phyloP scores from a whole-genome alignment of 2,797 vertebrate species.

The Rhodeus uyekii region DNA sequence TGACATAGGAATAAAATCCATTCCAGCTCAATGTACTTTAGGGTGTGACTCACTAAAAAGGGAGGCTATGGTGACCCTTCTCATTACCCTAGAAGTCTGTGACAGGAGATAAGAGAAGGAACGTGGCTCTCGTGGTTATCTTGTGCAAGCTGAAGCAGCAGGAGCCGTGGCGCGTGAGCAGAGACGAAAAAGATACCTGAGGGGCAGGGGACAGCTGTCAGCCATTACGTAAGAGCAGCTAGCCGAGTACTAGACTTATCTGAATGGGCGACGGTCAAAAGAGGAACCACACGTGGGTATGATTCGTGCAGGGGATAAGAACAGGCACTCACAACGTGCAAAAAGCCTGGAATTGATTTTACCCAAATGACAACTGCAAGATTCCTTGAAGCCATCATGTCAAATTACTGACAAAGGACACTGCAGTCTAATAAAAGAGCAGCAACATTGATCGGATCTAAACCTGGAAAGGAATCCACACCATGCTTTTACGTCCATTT shows the following conservation, averaged over 20 bases:
- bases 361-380: background rate
- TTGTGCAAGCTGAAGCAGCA: slow-evolving; percentile 42
- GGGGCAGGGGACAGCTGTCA: slow-evolving; percentile 40
- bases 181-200: slow-evolving; percentile 22
- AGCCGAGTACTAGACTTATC: slow-evolving; percentile 25
- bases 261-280: slow-evolving; percentile 38
- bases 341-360: background rate
- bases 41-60: slow-evolving; percentile 48
- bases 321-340: background rate
- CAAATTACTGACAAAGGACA: slow-evolving; percentile 2
- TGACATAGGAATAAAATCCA: background rate
- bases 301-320: background rate
- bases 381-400: background rate
- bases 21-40: slow-evolving; percentile 48
- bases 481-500: background rate
- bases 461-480: slow-evolving; percentile 34
- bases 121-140: slow-evolving; percentile 61
- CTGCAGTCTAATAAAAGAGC: slow-evolving; percentile 2
- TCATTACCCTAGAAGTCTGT: slow-evolving; percentile 34
- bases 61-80: slow-evolving; percentile 35
- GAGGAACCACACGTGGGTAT: slow-evolving; percentile 3
- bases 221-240: slow-evolving; percentile 40
- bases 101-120: slow-evolving; percentile 65
- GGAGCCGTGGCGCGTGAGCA: background rate
- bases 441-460: slow-evolving; percentile 12